Percentiles rank a stretch among this genome's conserved stretches.
phyloP scores from a whole-genome alignment of 2,888 invertebrate genomes.

The Labia minor region DNA sequence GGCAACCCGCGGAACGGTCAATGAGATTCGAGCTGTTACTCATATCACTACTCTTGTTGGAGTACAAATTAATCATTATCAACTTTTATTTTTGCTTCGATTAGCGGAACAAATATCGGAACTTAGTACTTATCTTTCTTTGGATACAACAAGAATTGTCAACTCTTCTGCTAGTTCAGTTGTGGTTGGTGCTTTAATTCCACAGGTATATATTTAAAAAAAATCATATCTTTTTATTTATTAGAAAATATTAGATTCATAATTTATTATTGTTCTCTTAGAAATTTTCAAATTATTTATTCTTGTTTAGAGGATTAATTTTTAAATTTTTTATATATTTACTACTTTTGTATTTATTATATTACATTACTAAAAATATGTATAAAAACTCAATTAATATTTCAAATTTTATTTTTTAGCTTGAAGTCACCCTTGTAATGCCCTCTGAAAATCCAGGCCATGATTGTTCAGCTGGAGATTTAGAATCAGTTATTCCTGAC shows the following conservation, averaged over 20 bases:
- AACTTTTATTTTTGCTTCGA: conserved; percentile 77
- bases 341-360: too few species aligned
- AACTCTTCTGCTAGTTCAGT: conserved; percentile 42
- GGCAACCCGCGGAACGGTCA: conserved; percentile 30
- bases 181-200: conserved; percentile 65
- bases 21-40: conserved; percentile 68
- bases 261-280: too few species aligned
- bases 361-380: too few species aligned
- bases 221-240: not conserved
- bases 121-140: conserved; percentile 62
- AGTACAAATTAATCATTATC: conserved; percentile 86
- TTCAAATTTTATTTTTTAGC: conserved; percentile 19
- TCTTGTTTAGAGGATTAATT: too few species aligned
- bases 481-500: conserved; percentile 75
- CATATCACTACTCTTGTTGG: conserved; percentile 76
- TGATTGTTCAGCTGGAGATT: conserved; percentile 72
- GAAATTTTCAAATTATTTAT: too few species aligned
- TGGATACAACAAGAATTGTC: conserved; percentile 63
- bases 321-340: too few species aligned
- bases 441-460: conserved; percentile 73
- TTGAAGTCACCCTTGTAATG: conserved; percentile 79
- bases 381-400: too few species aligned
- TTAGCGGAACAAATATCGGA: conserved; percentile 71
- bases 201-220: conserved; percentile 44
- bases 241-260: too few species aligned